phyloP scores from a whole-genome alignment of 2,113 vertebrate genomes.

The Pseudorectes ferrugineus region DNA sequence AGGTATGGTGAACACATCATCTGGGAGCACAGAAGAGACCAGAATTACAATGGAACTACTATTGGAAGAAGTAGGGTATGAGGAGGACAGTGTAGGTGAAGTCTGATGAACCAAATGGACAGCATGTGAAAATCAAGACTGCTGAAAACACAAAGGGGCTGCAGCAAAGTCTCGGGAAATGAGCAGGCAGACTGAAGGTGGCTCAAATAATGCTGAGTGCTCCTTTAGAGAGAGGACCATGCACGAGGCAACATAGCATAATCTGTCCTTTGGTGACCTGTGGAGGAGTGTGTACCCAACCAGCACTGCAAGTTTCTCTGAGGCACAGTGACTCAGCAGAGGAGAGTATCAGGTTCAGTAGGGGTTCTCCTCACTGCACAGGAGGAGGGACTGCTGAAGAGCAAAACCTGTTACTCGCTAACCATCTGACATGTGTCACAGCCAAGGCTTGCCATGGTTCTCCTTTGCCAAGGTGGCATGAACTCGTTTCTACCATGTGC shows the following conservation, averaged over 20 bases:
- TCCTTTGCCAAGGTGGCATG: background rate
- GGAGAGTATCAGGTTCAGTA: background rate
- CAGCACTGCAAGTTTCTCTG: background rate
- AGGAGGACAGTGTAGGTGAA: background rate
- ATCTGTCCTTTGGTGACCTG: background rate
- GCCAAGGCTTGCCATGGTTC: background rate
- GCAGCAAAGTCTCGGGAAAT: background rate
- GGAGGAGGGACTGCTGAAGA: background rate
- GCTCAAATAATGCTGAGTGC: background rate
- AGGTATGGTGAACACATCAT: background rate
- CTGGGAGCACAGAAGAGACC: background rate
- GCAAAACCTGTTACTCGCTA: background rate
- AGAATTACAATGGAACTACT: background rate
- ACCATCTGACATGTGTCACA: background rate
- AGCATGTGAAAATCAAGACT: background rate
- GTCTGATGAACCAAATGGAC: background rate
- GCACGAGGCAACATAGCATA: accelerated
- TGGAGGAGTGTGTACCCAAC: background rate
- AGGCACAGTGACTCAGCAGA: background rate
- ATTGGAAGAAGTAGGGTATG: background rate
- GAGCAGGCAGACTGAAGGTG: background rate
- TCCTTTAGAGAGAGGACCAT: background rate
- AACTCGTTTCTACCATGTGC: accelerated
- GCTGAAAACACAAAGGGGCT: accelerated
- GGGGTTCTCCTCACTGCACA: background rate